Base-by-base conservation (phyloP, 2,888 invertebrate genomes). In the Caradrina clavipalpis region DNA sequence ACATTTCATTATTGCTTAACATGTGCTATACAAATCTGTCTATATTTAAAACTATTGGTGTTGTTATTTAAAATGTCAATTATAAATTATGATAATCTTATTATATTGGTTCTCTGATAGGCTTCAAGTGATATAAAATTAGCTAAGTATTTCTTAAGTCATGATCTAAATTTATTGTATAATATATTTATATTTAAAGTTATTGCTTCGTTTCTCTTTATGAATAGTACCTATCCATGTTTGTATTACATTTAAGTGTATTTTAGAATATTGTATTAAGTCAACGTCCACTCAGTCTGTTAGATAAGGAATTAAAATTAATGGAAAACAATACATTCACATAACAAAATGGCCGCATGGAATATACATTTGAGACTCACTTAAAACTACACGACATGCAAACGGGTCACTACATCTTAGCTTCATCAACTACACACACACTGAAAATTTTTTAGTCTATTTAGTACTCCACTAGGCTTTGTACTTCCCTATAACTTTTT, bases 401-500 rank as follows among this genome's bases (percentile, higher is more conserved):
- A 55, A 66, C 13, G 15, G 39, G 54, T 69, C 51, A 61, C 60
- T 50, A 64, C 69, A 67, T 56, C 10, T 64, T 64, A 60, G 19
- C 17, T 53, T 54, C 31, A 53, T 19, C 8, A 78, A 54, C 51
- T 70, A 55, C 66, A 61, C 56, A 58, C 39, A 64, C 60, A n/a
- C 51, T 39, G 19, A 49, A 19, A 65, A 64, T 57, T 31, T 61
- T 64, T 58, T 51, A 58, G 69, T 69, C 58, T 69, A 53, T 42
- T 60, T 35, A 72, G 17, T 58, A 56, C 31, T 19, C 31, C 26
- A 26, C 19, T 56, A 68, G 50, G 57, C 22, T 65, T 73, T 71
- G 50, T 78, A 74, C 55, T 67, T 26, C 78, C 26, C 78, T 89
- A 89, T 84, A 75, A 84, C 74, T 89, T 90, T 82, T 90, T 90